Conservation (phyloP, 1,140 invertebrate genomes). For the Heterodera carotae region DNA sequence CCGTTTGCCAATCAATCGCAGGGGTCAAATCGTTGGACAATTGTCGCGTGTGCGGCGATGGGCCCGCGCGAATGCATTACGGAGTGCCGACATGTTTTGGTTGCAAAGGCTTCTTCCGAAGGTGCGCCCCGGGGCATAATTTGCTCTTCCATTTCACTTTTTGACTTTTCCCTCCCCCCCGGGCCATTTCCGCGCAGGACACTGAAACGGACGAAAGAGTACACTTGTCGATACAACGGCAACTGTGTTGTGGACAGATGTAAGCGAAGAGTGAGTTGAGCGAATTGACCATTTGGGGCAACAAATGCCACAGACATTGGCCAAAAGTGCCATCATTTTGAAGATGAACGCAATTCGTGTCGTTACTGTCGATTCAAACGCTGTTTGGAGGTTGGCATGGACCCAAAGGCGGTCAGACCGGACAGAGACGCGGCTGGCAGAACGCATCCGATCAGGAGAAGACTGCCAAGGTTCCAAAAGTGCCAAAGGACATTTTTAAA, state of each 20-base stretch:
- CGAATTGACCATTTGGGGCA: slow-evolving; percentile 14
- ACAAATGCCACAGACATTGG: background rate
- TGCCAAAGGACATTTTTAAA: background rate
- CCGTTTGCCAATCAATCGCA: background rate
- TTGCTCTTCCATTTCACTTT: background rate
- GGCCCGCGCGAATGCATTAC: slow-evolving; percentile 63
- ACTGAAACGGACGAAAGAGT: slow-evolving; percentile 61
- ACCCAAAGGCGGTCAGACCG: slow-evolving; percentile 62
- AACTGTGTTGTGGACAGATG: slow-evolving; percentile 63
- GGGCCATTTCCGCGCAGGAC: slow-evolving; percentile 48
- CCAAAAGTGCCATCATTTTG: slow-evolving; percentile 16
- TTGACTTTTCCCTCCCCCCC: slow-evolving; percentile 26
- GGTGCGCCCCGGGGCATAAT: slow-evolving; percentile 11
- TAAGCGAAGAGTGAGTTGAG: slow-evolving; percentile 33
- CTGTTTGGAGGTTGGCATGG: slow-evolving; percentile 65
- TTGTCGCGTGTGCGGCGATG: slow-evolving; percentile 63
- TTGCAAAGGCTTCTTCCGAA: slow-evolving; percentile 49
- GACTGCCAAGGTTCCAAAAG: slow-evolving; percentile 25
- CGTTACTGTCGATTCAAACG: slow-evolving; percentile 64
- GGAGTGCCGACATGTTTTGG: slow-evolving; percentile 59
- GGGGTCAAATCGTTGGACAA: slow-evolving; percentile 57
- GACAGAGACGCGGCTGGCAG: slow-evolving; percentile 63
- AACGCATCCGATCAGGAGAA: slow-evolving; percentile 60
- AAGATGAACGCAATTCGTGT: slow-evolving; percentile 64
- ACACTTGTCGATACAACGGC: slow-evolving; percentile 62